Evolutionary conservation across 2,888 invertebrate genomes (phyloP).

Genomic region (Polydesmus complanatus): DNA sequence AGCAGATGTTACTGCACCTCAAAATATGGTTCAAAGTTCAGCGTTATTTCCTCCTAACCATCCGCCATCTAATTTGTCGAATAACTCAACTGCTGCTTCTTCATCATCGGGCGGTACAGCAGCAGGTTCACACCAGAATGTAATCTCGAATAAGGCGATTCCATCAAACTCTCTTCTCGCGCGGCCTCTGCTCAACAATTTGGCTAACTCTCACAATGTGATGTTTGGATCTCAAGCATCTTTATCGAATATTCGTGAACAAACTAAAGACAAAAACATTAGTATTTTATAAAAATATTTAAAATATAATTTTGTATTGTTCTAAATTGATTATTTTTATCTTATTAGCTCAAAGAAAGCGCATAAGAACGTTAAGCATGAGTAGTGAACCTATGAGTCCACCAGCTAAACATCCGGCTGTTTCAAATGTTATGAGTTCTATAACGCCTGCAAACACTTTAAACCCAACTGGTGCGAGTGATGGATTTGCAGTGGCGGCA

Average conservation of each 20-base stretch:
- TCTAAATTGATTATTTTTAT: not conserved
- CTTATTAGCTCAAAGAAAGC: slow-evolving; percentile 10
- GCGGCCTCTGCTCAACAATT: not conserved
- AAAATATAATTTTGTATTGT: not conserved
- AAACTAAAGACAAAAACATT: not conserved
- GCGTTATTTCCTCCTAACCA: too few species aligned
- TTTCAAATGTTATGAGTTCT: not conserved
- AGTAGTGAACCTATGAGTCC: slow-evolving; percentile 15
- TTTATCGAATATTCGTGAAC: not conserved
- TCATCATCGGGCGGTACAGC: not conserved
- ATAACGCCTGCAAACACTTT: not conserved
- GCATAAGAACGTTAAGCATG: slow-evolving; percentile 9
- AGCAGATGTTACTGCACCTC: slow-evolving; percentile 17
- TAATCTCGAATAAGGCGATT: not conserved
- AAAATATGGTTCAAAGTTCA: not conserved
- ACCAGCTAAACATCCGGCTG: slow-evolving; percentile 5
- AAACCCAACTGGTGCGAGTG: not conserved
- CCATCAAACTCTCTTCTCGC: not conserved
- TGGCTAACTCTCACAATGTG: too few species aligned
- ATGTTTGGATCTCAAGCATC: not conserved
- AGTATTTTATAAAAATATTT: not conserved
- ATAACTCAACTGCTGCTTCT: not conserved
- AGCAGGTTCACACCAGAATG: not conserved
- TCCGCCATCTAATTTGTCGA: too few species aligned
- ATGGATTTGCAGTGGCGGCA: not conserved